Evolutionary conservation across 2,888 invertebrate genomes (phyloP), one percentile per base, ranked within the genome.

Genomic region (Spilarctia lutea): DNA sequence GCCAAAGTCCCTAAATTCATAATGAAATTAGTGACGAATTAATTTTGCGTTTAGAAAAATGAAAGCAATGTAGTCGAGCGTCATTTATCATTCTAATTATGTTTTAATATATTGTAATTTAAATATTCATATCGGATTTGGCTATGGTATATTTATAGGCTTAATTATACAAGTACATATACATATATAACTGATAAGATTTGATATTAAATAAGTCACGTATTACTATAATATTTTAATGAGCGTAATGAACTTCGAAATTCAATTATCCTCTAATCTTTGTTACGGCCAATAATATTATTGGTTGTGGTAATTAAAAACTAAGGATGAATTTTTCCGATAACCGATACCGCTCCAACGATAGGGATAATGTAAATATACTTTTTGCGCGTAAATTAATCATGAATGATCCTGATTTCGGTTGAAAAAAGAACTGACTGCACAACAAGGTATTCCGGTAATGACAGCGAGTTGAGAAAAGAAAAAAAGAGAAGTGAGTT

Each of bases 231-330:
- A n/a, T n/a, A 56, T n/a, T 56, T 56, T n/a, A 56, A 24, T 52
- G 52, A 56, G 52, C 24, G 52, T n/a, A 56, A 56, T 56, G 24
- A n/a, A 56, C 52, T 56, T 10, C n/a, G 3, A 56, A 56, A 56
- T 56, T 56, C n/a, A 56, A 56, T 56, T 56, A 56, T 56, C 52
- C n/a, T 56, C 52, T 56, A 56, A 56, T 56, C 52, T n/a, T 56
- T 11, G 52, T 24, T 24, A 52, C 20, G 8, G 7, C 52, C 24
- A 52, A 24, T 56, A 56, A 56, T n/a, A n/a, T 10, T 56, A 56
- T 56, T 56, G 10, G 52, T n/a, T 2, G 10, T n/a, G 11, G 7
- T n/a, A 24, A 10, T 56, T 56, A 56, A 56, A n/a, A 56, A 24
- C 3, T 56, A 56, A 4, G 52, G 24, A 24, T 56, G 52, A 24